These are phyloP conservation scores for Nephrocerus scutellatus DNA, from an alignment of 2,888 invertebrate species.

Conservation along the genomic window DNA sequence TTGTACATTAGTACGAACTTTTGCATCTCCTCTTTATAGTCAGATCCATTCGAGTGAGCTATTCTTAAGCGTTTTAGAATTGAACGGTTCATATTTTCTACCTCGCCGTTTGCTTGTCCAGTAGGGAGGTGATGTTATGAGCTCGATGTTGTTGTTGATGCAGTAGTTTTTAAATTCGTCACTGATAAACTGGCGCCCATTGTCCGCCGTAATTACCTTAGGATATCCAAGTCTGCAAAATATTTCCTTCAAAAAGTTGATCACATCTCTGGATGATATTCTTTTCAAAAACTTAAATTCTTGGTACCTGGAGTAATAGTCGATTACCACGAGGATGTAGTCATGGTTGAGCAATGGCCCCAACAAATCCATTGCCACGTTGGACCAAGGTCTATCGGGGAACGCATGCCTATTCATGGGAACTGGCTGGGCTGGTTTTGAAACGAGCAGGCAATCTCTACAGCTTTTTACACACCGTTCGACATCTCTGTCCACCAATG, in stretches of 20 bases:
- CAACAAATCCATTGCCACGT: constrained; percentile 6
- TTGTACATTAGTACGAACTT: constrained; percentile 10
- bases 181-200: constrained; percentile 8
- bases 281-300: constrained; percentile 5
- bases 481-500: constrained; percentile 5
- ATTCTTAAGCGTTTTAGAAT: constrained; percentile 4
- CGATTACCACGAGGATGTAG: constrained; percentile 6
- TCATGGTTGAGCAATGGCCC: constrained; percentile 10
- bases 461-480: constrained; percentile 1
- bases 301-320: constrained; percentile 10
- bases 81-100: constrained; percentile 5
- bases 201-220: constrained; percentile 7
- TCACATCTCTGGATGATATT: constrained; percentile 2
- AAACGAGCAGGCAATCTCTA: constrained; percentile 9
- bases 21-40: constrained; percentile 6
- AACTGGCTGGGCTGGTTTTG: constrained; percentile 1
- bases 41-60: not conserved
- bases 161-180: constrained; percentile 6
- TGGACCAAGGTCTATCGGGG: constrained; percentile 7
- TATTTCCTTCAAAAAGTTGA: constrained; percentile 3
- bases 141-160: constrained; percentile 3
- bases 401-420: constrained; percentile 7
- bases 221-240: constrained; percentile 8
- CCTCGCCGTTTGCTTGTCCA: constrained; percentile 12
- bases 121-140: constrained; percentile 9